Base-by-base conservation (phyloP, 1,140 invertebrate genomes). In the Drosophila athabasca region DNA sequence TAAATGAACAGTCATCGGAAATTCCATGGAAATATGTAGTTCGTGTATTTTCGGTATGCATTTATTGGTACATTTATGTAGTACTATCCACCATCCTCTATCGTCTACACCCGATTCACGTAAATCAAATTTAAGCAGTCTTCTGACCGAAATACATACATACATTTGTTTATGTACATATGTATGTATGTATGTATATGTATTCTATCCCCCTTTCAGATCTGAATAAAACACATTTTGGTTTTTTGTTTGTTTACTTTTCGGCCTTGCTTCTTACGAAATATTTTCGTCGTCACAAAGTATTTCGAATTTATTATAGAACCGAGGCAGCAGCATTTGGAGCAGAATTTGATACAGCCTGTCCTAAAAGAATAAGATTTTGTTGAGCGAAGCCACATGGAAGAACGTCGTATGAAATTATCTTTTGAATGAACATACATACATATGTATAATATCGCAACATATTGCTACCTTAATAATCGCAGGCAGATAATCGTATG, bases 61-160 rank as follows among this genome's bases (percentile, higher is more conserved):
- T 35, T 35, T 35, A 35, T 35, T 35, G 31, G 31, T 22, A 57
- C 24, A 26, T 48, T 48, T 62, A 19, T 46, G 31, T 48, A n/a
- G 5, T 9, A 35, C 31, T 7, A 8, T 26, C 24, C 24, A 0
- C n/a, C 26, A 22, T 48, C 29, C 62, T 49, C 62, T 5, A 5
- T 44, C 13, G 22, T 67, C 57, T 49, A 73, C 31, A 35, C 9
- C 31, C 31, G 31, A 82, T 74, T 65, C 65, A 52, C 59, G 73
- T 81, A 81, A 82, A 82, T 81, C 74, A 81, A 81, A 73, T 67
- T 62, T 55, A 82, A 81, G 53, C 78, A 80, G 57, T 29, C 60
- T 48, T 57, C 50, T 60, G 44, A 24, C 54, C 46, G 54, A 60
- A 61, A 45, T 7, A n/a, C 49, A 19, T 19, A 19, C 17, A 19